Base-by-base conservation (phyloP, 2,797 vertebrate species). In the Anolis apletophallus region DNA sequence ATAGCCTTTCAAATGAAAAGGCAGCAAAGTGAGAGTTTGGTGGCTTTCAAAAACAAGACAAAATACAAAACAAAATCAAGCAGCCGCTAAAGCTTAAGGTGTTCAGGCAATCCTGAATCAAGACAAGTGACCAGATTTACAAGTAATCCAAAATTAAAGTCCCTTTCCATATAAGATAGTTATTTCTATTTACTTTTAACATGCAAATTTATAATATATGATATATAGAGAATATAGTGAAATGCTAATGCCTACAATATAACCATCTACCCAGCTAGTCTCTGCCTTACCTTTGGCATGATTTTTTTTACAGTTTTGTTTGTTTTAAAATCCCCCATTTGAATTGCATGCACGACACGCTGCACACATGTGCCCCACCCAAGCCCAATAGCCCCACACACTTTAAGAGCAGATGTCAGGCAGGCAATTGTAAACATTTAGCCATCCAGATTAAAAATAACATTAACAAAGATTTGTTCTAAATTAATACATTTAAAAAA, bases 221-320 rank as follows among this genome's bases (percentile, higher is more conserved):
- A 57, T n/a, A 76, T 73, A 79, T 80, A 26, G 67, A 85, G 80
- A 89, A 72, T 55, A 78, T 36, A 71, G 83, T 17, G 68, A 50
- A 80, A 1, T 69, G 80, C 91, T 88, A 87, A 73, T 80, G 75
- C 71, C 88, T 89, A 89, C 84, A 89, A 89, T 89, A 89, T 86
- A 86, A 86, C 81, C 71, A 83, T 89, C 88, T 89, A 89, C 40
- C 81, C 88, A 83, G 80, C 88, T 89, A 89, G 72, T 86, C 80
- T 89, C 84, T 89, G 84, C 88, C 88, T 85, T 89, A 89, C 85
- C 88, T 89, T 89, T 89, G 88, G 88, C 88, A 86, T 89, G 88
- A 85, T 74, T 84, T 88, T 81, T 81, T 79, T 78, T 55, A 83
- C 50, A 80, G 16, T 86, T 86, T 89, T 83, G 81, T 80, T 85